A percentile compares a stretch with the other conserved stretches of the same genome.
phyloP scores from a whole-genome alignment of 2,888 invertebrate species.

The Drosophila melanosoma region DNA sequence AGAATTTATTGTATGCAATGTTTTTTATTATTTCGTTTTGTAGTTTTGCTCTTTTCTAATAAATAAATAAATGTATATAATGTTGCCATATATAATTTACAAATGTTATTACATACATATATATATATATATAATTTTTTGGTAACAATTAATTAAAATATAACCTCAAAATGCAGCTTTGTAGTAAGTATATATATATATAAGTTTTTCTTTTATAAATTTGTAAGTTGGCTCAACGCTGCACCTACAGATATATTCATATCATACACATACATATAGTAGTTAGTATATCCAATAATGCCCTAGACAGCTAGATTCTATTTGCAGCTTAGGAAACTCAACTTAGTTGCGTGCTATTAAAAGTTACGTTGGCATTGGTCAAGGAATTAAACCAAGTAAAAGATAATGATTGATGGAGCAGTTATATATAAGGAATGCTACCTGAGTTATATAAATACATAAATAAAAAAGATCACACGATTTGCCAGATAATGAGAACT shows the following conservation, averaged over 20 bases:
- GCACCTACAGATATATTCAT: constrained; percentile 32
- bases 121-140: constrained; percentile 21
- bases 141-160: constrained; percentile 56
- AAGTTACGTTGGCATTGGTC: constrained; percentile 38
- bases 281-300: constrained; percentile 18
- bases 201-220: constrained; percentile 42
- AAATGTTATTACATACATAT: constrained; percentile 59
- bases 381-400: constrained; percentile 15
- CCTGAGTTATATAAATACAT: constrained; percentile 36
- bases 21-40: constrained; percentile 43
- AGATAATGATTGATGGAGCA: constrained; percentile 21
- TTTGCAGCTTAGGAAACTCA: constrained; percentile 40
- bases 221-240: constrained; percentile 53
- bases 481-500: constrained; percentile 30
- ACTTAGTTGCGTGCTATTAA: constrained; percentile 26
- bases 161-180: constrained; percentile 51
- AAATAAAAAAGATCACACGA: constrained; percentile 48
- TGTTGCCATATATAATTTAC: constrained; percentile 66
- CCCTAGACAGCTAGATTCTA: constrained; percentile 23
- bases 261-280: constrained; percentile 17
- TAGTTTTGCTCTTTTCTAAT: constrained; percentile 34
- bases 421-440: constrained; percentile 13
- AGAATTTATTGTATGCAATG: constrained; percentile 37
- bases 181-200: constrained; percentile 34
- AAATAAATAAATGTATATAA: constrained; percentile 49